These are phyloP conservation scores for Polyommatus icarus DNA, from an alignment of 2,888 invertebrate genomes.

Conservation along the genomic window DNA sequence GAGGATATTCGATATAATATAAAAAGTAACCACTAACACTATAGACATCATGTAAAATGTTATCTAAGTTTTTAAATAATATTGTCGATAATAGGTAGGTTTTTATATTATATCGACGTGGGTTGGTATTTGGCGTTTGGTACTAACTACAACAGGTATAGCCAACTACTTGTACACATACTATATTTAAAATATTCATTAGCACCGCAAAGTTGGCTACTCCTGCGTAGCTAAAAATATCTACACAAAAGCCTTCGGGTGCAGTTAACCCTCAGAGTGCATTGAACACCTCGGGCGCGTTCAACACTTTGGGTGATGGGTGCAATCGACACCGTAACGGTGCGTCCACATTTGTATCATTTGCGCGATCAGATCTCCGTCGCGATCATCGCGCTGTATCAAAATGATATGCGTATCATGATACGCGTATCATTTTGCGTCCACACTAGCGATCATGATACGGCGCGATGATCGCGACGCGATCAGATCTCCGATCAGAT, in stretches of 20 bases:
- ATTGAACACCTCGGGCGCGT: neutral
- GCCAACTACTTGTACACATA: neutral
- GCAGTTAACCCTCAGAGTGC: neutral
- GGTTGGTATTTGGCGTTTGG: neutral
- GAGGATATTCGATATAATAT: neutral
- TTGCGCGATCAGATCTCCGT: too few species aligned
- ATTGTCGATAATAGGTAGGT: neutral
- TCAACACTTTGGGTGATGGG: neutral
- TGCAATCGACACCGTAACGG: neutral
- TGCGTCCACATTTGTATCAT: too few species aligned
- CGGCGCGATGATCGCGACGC: too few species aligned
- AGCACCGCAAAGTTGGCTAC: neutral
- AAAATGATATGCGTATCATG: too few species aligned
- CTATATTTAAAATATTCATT: neutral
- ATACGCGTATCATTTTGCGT: too few species aligned
- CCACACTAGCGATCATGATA: too few species aligned
- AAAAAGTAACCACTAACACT: neutral
- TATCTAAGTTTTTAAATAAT: too few species aligned
- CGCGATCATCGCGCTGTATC: too few species aligned
- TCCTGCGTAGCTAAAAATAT: neutral
- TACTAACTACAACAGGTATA: neutral
- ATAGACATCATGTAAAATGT: too few species aligned
- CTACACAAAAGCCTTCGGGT: neutral
- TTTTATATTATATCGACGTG: neutral
- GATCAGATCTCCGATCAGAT: too few species aligned